phyloP scores from a whole-genome alignment of 2,888 invertebrate species.

The Leucania comma region DNA sequence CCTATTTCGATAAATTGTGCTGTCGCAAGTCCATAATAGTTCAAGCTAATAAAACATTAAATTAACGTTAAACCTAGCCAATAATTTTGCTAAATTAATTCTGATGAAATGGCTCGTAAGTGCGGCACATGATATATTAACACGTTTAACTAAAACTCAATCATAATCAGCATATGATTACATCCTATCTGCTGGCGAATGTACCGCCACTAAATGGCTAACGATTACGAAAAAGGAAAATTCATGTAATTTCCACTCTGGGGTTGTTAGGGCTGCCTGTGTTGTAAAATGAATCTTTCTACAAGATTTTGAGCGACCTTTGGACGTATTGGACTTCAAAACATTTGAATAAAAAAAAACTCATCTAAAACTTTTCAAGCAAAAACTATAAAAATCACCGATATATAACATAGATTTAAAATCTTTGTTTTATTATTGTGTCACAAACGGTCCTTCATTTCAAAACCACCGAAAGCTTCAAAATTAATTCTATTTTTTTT shows the following conservation, averaged over 20 bases:
- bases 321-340: neutral
- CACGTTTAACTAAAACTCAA: slow-evolving; percentile 54
- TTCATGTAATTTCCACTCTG: slow-evolving; percentile 72
- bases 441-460: too few relatives aligned
- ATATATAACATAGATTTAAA: neutral
- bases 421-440: too few relatives aligned
- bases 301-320: neutral
- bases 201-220: slow-evolving; percentile 62
- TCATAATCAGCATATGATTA: slow-evolving; percentile 61
- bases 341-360: neutral
- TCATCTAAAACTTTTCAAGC: neutral
- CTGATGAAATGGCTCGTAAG: slow-evolving; percentile 57
- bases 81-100: slow-evolving; percentile 59
- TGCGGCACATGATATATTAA: slow-evolving; percentile 57
- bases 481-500: neutral
- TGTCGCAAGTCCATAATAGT: slow-evolving; percentile 56
- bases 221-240: slow-evolving; percentile 75
- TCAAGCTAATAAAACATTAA: slow-evolving; percentile 51
- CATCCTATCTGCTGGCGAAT: slow-evolving; percentile 57
- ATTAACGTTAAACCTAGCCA: slow-evolving; percentile 36
- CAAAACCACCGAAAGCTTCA: neutral
- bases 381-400: neutral
- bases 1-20: slow-evolving; percentile 42
- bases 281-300: neutral
- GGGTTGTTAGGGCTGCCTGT: slow-evolving; percentile 53